These are phyloP conservation scores for Diarsia rubi DNA, from an alignment of 2,888 invertebrate species.

Conservation along the genomic window DNA sequence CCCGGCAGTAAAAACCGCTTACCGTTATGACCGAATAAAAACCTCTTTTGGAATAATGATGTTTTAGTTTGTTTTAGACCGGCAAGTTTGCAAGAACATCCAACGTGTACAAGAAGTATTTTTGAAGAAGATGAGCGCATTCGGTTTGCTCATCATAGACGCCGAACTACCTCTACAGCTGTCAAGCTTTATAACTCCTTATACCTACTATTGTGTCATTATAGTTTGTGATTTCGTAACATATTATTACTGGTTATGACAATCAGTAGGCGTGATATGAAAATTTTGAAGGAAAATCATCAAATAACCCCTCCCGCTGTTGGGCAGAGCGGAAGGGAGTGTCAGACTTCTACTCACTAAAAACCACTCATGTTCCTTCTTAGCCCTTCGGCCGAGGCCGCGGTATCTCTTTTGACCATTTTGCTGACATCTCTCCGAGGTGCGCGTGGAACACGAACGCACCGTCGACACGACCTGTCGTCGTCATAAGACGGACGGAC, in stretches of 20 bases:
- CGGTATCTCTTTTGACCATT: no score
- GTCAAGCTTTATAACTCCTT: constrained; percentile 3
- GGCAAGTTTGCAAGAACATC: constrained; percentile 13
- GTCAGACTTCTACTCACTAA: no score
- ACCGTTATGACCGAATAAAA: not conserved
- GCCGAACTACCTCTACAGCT: constrained; percentile 16
- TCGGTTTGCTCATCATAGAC: constrained; percentile 30
- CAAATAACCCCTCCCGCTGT: no score
- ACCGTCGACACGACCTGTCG: no score
- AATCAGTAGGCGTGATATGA: not conserved
- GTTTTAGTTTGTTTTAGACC: constrained; percentile 6
- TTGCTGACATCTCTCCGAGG: no score
- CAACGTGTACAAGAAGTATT: constrained; percentile 17
- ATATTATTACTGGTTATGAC: not conserved
- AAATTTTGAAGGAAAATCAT: no score
- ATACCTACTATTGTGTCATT: constrained; percentile 34
- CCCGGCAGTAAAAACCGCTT: not conserved
- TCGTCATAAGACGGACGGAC: no score
- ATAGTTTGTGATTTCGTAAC: constrained; percentile 21
- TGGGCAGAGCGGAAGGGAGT: no score
- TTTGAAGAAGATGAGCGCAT: constrained; percentile 28
- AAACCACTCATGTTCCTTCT: no score
- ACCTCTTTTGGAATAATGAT: no score
- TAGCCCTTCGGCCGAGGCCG: no score
- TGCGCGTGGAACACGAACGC: no score